phyloP scores from a whole-genome alignment of 64 coral and sea anemone species.

The Pocillopora verrucosa region DNA sequence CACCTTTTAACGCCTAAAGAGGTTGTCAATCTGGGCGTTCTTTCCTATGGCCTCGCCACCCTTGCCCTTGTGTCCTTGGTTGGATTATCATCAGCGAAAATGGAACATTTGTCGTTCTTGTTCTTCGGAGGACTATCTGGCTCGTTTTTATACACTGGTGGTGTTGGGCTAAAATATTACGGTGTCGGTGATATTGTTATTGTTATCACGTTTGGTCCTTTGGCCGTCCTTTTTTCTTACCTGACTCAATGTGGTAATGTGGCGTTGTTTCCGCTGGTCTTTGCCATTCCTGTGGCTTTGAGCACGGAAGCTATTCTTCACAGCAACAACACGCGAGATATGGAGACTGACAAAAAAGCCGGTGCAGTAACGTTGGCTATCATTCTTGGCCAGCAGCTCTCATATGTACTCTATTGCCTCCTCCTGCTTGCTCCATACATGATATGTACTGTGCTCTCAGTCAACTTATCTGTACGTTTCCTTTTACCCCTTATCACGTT shows the following conservation, averaged over 20 bases:
- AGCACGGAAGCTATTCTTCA: constrained; percentile 97
- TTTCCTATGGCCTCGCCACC: constrained; percentile 69
- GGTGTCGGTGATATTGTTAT: constrained; percentile 96
- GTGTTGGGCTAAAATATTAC: constrained; percentile 95
- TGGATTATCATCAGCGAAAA: constrained; percentile 79
- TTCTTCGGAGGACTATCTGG: constrained; percentile 98
- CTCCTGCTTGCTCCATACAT: constrained; percentile 94
- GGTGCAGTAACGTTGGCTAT: constrained; percentile 93
- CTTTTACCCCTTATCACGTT: constrained; percentile 73
- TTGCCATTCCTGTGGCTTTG: constrained; percentile 81
- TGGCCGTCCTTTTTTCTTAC: constrained; percentile 90
- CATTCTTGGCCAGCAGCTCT: constrained; percentile 72
- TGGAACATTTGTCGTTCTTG: constrained; percentile 91
- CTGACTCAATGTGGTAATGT: constrained; percentile 87
- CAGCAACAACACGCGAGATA: constrained; percentile 96
- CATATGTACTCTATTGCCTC: constrained; percentile 82
- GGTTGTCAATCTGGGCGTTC: constrained; percentile 86
- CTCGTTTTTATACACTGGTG: constrained; percentile 99
- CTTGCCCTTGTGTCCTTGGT: constrained; percentile 75
- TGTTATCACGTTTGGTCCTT: constrained; percentile 93
- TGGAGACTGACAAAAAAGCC: constrained; percentile 71
- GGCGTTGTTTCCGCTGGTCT: constrained; percentile 61
- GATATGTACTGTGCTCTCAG: constrained; percentile 74
- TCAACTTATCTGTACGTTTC: constrained; percentile 82
- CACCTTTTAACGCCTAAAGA: constrained; percentile 84